Conservation (phyloP, 1,140 invertebrate species). For the Sarcophaga bullata region DNA sequence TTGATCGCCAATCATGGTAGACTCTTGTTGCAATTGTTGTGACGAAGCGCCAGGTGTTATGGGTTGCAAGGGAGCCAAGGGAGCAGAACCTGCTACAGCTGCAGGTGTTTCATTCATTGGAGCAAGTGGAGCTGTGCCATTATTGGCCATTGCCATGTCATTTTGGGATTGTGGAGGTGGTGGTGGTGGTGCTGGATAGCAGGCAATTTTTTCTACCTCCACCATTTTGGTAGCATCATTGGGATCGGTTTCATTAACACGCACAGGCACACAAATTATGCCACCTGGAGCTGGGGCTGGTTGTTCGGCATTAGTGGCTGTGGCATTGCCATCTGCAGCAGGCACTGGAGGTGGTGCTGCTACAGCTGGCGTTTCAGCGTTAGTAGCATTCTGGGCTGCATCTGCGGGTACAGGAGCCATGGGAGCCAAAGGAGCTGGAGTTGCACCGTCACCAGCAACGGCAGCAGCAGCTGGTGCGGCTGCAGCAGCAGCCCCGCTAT, state of each 20-base stretch:
- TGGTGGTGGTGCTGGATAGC: constrained; percentile 61
- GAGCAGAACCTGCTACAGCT: constrained; percentile 28
- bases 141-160: constrained; percentile 41
- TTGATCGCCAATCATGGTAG: constrained; percentile 33
- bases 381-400: constrained; percentile 37
- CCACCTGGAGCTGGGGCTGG: constrained; percentile 51
- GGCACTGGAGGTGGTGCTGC: constrained; percentile 66
- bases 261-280: constrained; percentile 61
- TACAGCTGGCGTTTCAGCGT: constrained; percentile 51
- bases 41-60: constrained; percentile 32
- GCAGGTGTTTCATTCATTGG: neutral
- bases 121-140: constrained; percentile 19
- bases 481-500: constrained; percentile 48
- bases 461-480: constrained; percentile 52
- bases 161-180: constrained; percentile 42
- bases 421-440: constrained; percentile 48
- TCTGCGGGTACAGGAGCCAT: constrained; percentile 52
- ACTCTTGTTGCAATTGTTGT: constrained; percentile 43
- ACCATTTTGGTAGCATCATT: constrained; percentile 57
- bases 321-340: constrained; percentile 47
- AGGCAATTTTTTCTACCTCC: constrained; percentile 62
- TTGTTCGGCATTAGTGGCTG: constrained; percentile 44
- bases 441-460: constrained; percentile 65
- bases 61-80: constrained; percentile 51
- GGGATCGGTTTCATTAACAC: constrained; percentile 62